Base-by-base conservation (phyloP, 2,888 invertebrate species). In the Brachyptera risi region DNA sequence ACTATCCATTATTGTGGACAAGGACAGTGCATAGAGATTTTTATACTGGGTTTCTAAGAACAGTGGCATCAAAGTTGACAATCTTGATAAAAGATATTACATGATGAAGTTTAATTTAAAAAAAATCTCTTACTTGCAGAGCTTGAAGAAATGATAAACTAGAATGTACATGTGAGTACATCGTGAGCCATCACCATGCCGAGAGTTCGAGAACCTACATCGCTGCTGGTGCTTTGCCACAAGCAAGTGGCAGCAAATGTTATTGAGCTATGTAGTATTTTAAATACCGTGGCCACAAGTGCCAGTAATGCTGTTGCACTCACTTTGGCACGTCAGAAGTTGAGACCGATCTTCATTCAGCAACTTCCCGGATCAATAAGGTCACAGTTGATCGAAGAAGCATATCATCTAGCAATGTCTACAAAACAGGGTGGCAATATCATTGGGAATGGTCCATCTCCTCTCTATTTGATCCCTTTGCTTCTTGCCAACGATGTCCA, bases 401-500 rank as follows among this genome's bases (percentile, higher is more conserved):
- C 75, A 9, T 73, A 74, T 23, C 69, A 68, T 58, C 70, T 73
- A 69, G 67, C 76, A 3, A 72, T 73, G 27, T 73, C 73, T 1
- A 73, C 73, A 9, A 71, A 73, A 1, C 68, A 70, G 1, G 75
- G 74, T 59, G 74, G 73, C 11, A 72, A 73, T 1, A 72, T 72
- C 0, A 63, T 73, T 3, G 72, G 73, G 17, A 73, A 73, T 17
- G 76, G 75, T 1, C 74, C 75, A 15, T 74, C 74, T 13, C 74
- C 75, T 1, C 64, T 75, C 1, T 75, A 76, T 63, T 66, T 77
- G 9, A 67, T 76, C 13, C 73, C 73, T 1, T 64, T 76, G 1
- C 70, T 77, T 40, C 69, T 77, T 1, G 74, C 73, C 2, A 73
- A 72, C 17, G 76, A 77, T 58, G 73, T 77, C 23, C 72, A 71